Evolutionary conservation across 2,113 vertebrate genomes (phyloP).

Genomic region (Albula glossodonta): DNA sequence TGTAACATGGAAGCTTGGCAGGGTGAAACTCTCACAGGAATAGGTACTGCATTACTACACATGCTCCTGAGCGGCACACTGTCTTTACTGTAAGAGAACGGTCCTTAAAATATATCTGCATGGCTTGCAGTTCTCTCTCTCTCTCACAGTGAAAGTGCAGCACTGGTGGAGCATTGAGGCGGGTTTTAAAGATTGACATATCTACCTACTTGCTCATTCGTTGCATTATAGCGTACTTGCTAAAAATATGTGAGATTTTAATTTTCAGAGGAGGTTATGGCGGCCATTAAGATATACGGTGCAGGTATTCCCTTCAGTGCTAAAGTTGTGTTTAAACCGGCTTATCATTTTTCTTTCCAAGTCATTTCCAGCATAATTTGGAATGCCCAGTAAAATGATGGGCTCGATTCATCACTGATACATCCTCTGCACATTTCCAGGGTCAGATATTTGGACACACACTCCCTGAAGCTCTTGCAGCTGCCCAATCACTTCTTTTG

Average conservation of each 20-base stretch:
- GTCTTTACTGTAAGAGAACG: constrained; percentile 29
- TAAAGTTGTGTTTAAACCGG: neutral
- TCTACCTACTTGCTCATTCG: neutral
- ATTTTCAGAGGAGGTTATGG: neutral
- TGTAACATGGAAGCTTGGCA: neutral
- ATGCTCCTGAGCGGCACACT: constrained; percentile 33
- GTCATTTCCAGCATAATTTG: neutral
- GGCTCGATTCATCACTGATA: neutral
- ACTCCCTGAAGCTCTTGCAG: neutral
- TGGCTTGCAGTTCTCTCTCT: constrained; percentile 31
- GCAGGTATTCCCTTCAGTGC: neutral
- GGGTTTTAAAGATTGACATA: neutral
- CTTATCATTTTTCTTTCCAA: too few relatives aligned
- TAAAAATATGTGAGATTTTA: neutral
- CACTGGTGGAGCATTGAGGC: constrained; percentile 29
- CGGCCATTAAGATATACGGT: neutral
- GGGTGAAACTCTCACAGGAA: neutral
- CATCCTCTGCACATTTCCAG: neutral
- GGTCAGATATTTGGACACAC: neutral
- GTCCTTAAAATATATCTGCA: constrained; percentile 45
- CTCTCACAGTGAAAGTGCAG: constrained; percentile 17
- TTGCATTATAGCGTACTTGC: neutral
- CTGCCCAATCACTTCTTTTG: neutral
- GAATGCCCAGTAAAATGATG: neutral
- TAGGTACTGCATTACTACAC: constrained; percentile 24